Evolutionary conservation across 2,797 vertebrate genomes (phyloP), one percentile per base, ranked within the genome.

Genomic region (Melanotaenia pygmaea): DNA sequence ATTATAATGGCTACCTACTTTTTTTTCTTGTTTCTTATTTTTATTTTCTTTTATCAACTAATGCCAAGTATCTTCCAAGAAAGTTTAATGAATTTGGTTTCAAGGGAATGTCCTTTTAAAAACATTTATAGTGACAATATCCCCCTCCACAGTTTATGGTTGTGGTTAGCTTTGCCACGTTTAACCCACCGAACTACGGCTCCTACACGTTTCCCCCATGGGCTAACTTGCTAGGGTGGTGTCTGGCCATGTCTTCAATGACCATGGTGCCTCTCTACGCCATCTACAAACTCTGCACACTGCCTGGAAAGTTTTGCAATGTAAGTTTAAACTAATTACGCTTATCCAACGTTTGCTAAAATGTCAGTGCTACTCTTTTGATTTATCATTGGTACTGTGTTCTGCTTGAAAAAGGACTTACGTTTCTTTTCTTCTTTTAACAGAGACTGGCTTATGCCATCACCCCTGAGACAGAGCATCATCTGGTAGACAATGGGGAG

Each of bases 371-470:
- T 26, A n/a, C 67, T 62, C 7, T 34, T n/a, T 59, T 1, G 28
- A 12, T 13, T 20, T 50, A 57, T 43, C 16, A 24, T 51, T 14
- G 2, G 20, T 2, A 2, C 2, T 26, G 7, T 57, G 53, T 45
- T 40, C 43, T 37, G 28, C 13, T 28, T 30, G 2, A 56, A 8
- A 24, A 67, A 1, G 13, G 8, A 16, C 24, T 58, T 34, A 2
- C 20, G 67, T 11, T 16, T 80, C 6, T 51, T 58, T 38, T 28
- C 28, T 28, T 28, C 26, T 28, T 28, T 28, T 28, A 75, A 84
- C 86, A 97, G 96, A 96, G 95, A 92, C 86, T 97, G 80, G 96
- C 96, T 35, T 96, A 96, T 8, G 96, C 96, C 76, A 96, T 97
- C 87, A 96, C 96, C 1, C 96, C 96, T 0, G 96, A 97, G 93